Base-by-base conservation (phyloP, 2,797 vertebrate species). In the Myotis planiceps region DNA sequence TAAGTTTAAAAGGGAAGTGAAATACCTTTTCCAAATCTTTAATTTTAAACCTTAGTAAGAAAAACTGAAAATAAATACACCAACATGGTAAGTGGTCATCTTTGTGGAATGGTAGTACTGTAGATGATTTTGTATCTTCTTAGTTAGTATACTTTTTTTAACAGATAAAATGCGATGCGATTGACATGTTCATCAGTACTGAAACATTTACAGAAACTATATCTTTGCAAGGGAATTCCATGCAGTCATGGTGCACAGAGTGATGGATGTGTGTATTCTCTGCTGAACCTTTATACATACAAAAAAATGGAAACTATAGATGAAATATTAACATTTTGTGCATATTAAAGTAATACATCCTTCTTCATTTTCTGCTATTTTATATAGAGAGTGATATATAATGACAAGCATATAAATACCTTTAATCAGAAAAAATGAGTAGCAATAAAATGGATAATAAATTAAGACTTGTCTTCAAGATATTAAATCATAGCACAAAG, bases 381-480 rank as follows among this genome's bases (percentile, higher is more conserved):
- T 90, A 34, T 45, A 21, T 75, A 90, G 29, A 84, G 5, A 78
- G 25, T 63, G 32, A 29, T 47, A 32, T 63, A 9, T 81, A 42
- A 63, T 63, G 55, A 32, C 39, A 45, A 81, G 16, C 37, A 63
- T 58, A 63, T 63, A 63, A 84, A 78, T 78, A 85, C 78, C 2
- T 74, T 81, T 81, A 72, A 74, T 89, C 16, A 85, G 34, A 83
- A 74, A 81, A 76, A 78, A 39, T 34, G 2, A 76, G 32, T 29
- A 94, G 13, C 39, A 74, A 75, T 88, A 94, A 91, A 95, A 78
- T 92, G 2, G 2, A 63, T 63, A 91, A 89, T 58, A 29, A 96
- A 90, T 51, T 23, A 68, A 90, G 23, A 49, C 14, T 89, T 88
- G 18, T 32, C 32, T 78, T 85, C 13, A 68, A 88, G 25, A 68